phyloP scores from a whole-genome alignment of 1,140 invertebrate species.

The Phymastichus coffea region DNA sequence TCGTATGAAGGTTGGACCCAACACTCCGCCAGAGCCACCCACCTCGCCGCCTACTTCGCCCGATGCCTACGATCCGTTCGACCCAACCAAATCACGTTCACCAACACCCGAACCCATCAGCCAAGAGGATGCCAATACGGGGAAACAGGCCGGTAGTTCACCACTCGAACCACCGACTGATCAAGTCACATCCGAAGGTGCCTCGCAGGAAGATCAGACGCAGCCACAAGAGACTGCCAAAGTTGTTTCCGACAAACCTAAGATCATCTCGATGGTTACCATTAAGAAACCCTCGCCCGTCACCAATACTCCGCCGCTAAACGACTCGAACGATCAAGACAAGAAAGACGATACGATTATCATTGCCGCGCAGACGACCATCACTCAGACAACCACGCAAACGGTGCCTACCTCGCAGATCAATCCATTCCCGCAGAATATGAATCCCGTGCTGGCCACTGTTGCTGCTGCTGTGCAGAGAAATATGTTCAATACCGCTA shows the following conservation, averaged over 20 bases:
- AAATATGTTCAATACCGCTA: conserved; percentile 44
- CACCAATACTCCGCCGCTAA: conserved; percentile 34
- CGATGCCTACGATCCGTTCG: conserved; percentile 84
- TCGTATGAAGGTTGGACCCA: conserved; percentile 60
- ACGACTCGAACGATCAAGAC: conserved; percentile 18
- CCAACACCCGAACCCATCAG: conserved; percentile 57
- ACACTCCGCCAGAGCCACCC: conserved; percentile 66
- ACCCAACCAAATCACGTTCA: conserved; percentile 80
- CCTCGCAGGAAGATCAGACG: conserved; percentile 31
- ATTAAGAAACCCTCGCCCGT: conserved; percentile 49
- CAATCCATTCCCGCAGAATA: conserved; percentile 43
- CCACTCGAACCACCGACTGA: conserved; percentile 32
- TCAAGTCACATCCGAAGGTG: conserved; percentile 27
- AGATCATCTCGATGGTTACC: conserved; percentile 55
- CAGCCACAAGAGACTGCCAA: conserved; percentile 35
- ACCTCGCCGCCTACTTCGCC: conserved; percentile 65
- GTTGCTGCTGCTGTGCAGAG: conserved; percentile 54
- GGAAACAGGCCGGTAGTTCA: conserved; percentile 5
- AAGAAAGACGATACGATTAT: background rate
- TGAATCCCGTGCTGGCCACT: conserved; percentile 54
- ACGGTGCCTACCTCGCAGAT: background rate
- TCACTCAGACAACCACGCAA: conserved; percentile 5
- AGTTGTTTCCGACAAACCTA: conserved; percentile 45
- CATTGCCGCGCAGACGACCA: background rate
- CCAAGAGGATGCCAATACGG: conserved; percentile 42